Evolutionary conservation across 2,888 invertebrate genomes (phyloP), one percentile per base, ranked within the genome.

Genomic region (Heterodera filipjevi): DNA sequence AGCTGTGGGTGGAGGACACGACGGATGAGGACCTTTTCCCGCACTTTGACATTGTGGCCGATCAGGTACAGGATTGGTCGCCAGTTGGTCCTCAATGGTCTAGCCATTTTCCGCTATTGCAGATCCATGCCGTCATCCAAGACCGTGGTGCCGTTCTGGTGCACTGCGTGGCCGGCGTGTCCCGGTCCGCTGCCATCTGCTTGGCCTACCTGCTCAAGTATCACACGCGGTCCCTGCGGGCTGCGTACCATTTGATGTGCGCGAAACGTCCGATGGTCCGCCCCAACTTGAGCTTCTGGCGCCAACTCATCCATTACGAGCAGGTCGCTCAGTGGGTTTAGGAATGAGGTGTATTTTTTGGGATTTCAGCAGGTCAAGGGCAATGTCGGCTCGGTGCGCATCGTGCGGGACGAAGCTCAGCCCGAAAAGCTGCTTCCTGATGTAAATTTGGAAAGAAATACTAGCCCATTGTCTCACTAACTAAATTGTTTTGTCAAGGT

Each of bases 91-190:
- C n/a, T n/a, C n/a, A n/a, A n/a, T n/a, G n/a, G n/a, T n/a, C n/a
- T n/a, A n/a, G n/a, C n/a, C n/a, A n/a, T n/a, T n/a, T n/a, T n/a
- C n/a, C n/a, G 27, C 32, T 22, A 27, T 80, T 82, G 64, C 78
- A 86, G 83, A 87, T 84, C 64, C 86, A 87, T 66, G 84, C 85
- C 14, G 79, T 86, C 16, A 83, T 89, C 77, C 83, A 83, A 2
- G 87, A 89, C 77, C 87, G 87, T 14, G 94, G 94, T 66, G 92
- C 92, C 81, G 93, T 93, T 0, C 89, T 95, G 83, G 93, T 96
- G 0, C 95, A 95, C 89, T 96, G 95, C 89, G 94, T 95, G 2
- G 95, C 95, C 0, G 95, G 95, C 0, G 94, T 95, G 8, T 94
- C 94, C 83, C 92, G 96, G 77, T 95, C 95, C 0, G 94, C 95